Conservation (phyloP, 2,797 vertebrate genomes). For the Glyptemys insculpta region DNA sequence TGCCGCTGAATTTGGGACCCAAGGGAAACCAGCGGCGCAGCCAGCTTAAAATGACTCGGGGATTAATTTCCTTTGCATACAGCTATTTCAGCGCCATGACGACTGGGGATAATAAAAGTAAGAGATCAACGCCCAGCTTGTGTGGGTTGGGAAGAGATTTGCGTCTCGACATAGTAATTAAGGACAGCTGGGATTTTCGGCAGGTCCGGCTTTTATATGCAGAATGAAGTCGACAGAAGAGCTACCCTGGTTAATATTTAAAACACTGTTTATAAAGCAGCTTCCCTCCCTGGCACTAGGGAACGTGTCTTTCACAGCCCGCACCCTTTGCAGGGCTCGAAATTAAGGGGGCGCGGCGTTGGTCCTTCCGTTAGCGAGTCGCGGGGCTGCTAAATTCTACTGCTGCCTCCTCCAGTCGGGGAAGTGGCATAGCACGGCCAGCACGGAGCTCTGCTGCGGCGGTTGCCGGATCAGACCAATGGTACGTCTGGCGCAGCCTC, state of each 20-base stretch:
- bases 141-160: not conserved
- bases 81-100: not conserved
- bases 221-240: not conserved
- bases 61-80: not conserved
- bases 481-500: not conserved
- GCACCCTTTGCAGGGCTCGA: not conserved
- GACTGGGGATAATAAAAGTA: not conserved
- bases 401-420: not conserved
- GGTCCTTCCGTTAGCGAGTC: not conserved
- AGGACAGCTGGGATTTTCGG: not conserved
- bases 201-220: not conserved
- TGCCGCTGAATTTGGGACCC: not conserved
- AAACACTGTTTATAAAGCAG: not conserved
- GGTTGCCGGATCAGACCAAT: not conserved
- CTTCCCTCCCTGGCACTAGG: not conserved
- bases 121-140: not conserved
- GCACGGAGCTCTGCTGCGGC: not conserved
- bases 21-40: not conserved
- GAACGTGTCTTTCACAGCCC: not conserved
- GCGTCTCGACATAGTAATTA: not conserved
- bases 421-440: not conserved
- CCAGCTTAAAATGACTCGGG: not conserved
- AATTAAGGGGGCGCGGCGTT: not conserved
- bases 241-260: not conserved
- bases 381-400: not conserved